A percentile compares a stretch with the other conserved stretches of the same genome.
phyloP scores from a whole-genome alignment of 2,888 invertebrate genomes.

The Eucriotettix oculatus region DNA sequence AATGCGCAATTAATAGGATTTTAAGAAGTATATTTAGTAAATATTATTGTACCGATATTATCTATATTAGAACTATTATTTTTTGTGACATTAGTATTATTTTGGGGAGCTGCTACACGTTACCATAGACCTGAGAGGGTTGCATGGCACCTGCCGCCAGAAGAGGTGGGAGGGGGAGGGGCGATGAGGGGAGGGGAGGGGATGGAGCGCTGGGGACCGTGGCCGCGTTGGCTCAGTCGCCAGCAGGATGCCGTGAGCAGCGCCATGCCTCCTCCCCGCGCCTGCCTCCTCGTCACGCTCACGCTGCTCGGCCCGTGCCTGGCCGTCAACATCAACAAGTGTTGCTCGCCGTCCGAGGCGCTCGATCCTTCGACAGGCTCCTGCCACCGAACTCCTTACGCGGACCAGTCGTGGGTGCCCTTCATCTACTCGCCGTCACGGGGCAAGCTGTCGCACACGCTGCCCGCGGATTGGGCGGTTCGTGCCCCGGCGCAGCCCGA shows the following conservation, averaged over 20 bases:
- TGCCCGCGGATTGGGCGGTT: constrained; percentile 33
- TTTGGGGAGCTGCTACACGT: too few relatives aligned
- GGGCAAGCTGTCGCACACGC: constrained; percentile 25
- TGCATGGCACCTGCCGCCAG: too few relatives aligned
- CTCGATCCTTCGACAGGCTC: background rate
- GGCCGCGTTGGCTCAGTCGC: background rate
- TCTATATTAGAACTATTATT: too few relatives aligned
- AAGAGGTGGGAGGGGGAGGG: too few relatives aligned
- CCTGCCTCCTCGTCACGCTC: background rate
- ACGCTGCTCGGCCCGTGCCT: background rate
- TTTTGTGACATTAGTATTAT: too few relatives aligned
- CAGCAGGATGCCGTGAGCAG: background rate
- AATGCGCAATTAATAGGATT: too few relatives aligned
- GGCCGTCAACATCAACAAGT: background rate
- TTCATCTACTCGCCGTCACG: constrained; percentile 36
- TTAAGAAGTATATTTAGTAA: too few relatives aligned
- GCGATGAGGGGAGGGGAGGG: too few relatives aligned
- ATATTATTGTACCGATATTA: too few relatives aligned
- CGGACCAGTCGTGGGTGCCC: constrained; percentile 34
- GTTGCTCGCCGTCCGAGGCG: background rate
- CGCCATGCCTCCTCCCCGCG: background rate
- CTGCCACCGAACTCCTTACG: constrained; percentile 15
- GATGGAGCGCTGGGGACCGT: too few relatives aligned
- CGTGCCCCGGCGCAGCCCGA: constrained; percentile 21
- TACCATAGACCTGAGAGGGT: too few relatives aligned